Evolutionary conservation across 2,888 invertebrate genomes (phyloP).

Genomic region (Cephonodes hylas): DNA sequence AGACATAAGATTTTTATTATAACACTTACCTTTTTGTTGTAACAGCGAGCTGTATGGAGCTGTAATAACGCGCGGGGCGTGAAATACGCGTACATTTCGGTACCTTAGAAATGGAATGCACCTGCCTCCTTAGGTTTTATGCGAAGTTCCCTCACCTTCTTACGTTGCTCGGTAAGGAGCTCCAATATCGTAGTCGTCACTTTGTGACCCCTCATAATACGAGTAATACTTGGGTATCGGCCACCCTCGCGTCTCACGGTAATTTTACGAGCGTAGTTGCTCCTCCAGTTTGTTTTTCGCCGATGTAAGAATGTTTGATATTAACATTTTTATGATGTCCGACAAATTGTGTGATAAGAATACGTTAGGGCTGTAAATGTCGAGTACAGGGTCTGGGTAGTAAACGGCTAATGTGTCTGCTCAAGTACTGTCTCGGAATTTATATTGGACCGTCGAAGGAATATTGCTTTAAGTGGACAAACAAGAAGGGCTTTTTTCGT

Average conservation of each 20-base stretch:
- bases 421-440: constrained; percentile 2
- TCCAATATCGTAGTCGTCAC: constrained; percentile 77
- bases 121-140: constrained; percentile 80
- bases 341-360: constrained; percentile 40
- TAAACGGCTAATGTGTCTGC: constrained; percentile 3
- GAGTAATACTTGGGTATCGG: constrained; percentile 76
- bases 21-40: constrained; percentile 67
- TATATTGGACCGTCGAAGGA: background rate
- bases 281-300: constrained; percentile 54
- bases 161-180: constrained; percentile 68
- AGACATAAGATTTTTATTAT: constrained; percentile 74
- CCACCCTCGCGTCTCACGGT: constrained; percentile 52
- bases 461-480: background rate
- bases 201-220: constrained; percentile 80
- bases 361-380: constrained; percentile 11
- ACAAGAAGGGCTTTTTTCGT: background rate
- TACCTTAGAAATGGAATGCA: constrained; percentile 77
- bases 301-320: constrained; percentile 51
- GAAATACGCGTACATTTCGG: constrained; percentile 76
- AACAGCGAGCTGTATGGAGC: constrained; percentile 56
- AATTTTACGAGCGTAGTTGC: constrained; percentile 64
- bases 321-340: constrained; percentile 53
- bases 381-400: constrained; percentile 1
- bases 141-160: constrained; percentile 78
- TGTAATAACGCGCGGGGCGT: constrained; percentile 73